Conservation (phyloP, 1,140 invertebrate species). For the Heliothis subflexa region DNA sequence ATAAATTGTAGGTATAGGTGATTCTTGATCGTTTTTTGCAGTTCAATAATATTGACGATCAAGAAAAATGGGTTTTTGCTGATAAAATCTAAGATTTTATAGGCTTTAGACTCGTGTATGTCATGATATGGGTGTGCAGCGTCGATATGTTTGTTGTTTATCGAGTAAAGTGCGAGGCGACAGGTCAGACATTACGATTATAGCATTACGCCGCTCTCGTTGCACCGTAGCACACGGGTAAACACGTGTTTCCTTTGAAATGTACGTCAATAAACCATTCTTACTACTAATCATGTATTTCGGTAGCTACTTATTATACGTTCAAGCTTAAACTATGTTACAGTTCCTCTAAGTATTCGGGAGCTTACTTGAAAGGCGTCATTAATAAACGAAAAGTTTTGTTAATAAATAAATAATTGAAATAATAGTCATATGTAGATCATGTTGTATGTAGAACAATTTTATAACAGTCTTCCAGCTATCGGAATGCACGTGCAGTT, state of each 20-base stretch:
- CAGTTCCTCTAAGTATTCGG: no score
- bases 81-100: no score
- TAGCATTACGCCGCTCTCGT: neutral
- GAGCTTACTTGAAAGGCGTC: no score
- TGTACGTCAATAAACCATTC: neutral
- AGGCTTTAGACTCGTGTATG: no score
- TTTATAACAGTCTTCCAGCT: no score
- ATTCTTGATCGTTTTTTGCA: neutral
- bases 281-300: neutral
- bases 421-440: no score
- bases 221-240: neutral
- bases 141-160: constrained; percentile 22
- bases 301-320: no score
- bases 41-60: no score
- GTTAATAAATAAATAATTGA: no score
- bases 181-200: constrained; percentile 20
- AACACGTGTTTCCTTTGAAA: neutral
- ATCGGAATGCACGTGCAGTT: no score
- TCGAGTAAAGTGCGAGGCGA: neutral
- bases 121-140: neutral
- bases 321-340: neutral
- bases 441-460: no score
- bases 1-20: neutral
- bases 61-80: neutral
- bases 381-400: no score